These are phyloP conservation scores for Pholis gunnellus DNA, from an alignment of 2,113 vertebrate species.

Conservation along the genomic window DNA sequence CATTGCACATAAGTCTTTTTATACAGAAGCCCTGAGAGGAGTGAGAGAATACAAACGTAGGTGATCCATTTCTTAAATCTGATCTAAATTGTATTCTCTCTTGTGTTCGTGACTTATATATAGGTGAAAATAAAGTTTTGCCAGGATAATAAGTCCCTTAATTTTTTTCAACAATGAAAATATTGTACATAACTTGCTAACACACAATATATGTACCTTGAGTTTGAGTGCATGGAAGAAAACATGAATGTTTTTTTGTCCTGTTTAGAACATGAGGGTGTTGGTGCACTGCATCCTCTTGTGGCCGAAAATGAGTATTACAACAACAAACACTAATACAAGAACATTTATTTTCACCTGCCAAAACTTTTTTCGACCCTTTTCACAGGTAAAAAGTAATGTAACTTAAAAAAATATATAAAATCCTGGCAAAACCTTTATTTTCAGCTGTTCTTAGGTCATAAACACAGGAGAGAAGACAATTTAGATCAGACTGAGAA, in stretches of 20 bases:
- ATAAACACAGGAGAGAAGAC: neutral
- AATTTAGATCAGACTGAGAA: neutral
- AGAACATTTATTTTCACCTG: no score
- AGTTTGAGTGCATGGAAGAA: neutral
- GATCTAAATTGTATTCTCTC: neutral
- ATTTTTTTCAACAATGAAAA: neutral
- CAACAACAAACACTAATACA: neutral
- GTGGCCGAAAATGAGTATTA: neutral
- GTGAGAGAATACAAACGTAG: neutral
- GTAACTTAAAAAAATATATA: no score
- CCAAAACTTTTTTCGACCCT: no score
- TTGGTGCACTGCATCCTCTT: neutral
- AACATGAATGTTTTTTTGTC: neutral
- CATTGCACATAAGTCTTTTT: constrained; percentile 43
- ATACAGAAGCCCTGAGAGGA: neutral
- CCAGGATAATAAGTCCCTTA: neutral
- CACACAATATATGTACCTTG: neutral
- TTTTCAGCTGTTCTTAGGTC: neutral
- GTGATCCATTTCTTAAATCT: neutral
- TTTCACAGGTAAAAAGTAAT: no score
- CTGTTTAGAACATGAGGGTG: neutral
- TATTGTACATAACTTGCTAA: neutral
- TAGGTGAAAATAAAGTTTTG: neutral
- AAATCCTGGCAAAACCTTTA: no score
- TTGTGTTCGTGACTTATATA: neutral